Evolutionary conservation across 2,888 invertebrate genomes (phyloP), one percentile per base, ranked within the genome.

Genomic region (Noctua fimbriata): DNA sequence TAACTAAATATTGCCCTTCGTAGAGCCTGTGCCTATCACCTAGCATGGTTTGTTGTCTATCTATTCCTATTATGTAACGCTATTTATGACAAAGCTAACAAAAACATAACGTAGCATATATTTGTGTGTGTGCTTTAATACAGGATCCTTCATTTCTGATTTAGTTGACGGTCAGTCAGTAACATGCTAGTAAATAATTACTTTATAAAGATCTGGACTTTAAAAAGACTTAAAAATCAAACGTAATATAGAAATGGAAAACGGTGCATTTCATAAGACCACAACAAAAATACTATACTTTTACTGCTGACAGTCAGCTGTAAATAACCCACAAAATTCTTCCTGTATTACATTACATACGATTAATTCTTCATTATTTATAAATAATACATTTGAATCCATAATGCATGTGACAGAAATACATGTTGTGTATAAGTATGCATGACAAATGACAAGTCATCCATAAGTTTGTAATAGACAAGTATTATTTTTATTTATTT

Each of bases 11-110:
- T 93, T 93, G 94, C 95, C 96, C 96, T 95, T 92, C 90, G 95
- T 96, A 95, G 95, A 95, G 96, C 97, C 96, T 95, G 95, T 95
- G 95, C 95, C 95, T 94, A 92, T 95, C 95, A 95, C 95, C 93
- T 92, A 94, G 96, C 96, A 96, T 96, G 96, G 94, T 93, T 94
- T 93, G 93, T 93, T 94, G 93, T 94, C 92, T 95, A 91, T 94
- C 94, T 93, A 92, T 94, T 92, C 91, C 95, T 95, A 92, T 93
- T 84, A 85, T 87, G 85, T 89, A 89, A 89, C 90, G 89, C 89
- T 89, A 89, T 89, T 85, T 89, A 92, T 94, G 90, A 94, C 92
- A 92, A 92, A 88, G 95, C 95, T 95, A 95, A 95, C 94, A 93
- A 91, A 89, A 92, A 88, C 85, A 87, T 88, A 92, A 93, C 92